Evolutionary conservation across 2,797 vertebrate genomes (phyloP).

Genomic region (Eulemur rubriventer): DNA sequence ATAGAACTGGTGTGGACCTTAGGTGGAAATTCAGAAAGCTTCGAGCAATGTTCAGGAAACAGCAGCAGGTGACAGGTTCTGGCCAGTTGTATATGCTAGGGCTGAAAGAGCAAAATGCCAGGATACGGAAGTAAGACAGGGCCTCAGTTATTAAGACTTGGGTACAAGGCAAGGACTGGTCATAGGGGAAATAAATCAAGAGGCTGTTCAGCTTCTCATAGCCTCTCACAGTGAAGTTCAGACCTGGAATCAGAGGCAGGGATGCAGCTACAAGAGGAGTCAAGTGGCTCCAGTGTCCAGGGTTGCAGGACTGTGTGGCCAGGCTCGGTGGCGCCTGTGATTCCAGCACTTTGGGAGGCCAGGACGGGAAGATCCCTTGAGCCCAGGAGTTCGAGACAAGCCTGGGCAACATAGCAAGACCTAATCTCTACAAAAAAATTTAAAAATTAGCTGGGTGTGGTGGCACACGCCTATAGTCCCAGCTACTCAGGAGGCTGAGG

Average conservation of each 20-base stretch:
- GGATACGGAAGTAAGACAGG: background rate
- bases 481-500: too few relatives aligned
- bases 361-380: too few relatives aligned
- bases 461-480: too few relatives aligned
- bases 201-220: background rate
- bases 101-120: background rate
- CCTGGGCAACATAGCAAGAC: too few relatives aligned
- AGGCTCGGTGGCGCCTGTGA: background rate
- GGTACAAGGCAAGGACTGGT: background rate
- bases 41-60: background rate
- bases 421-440: too few relatives aligned
- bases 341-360: background rate
- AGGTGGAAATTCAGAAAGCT: background rate
- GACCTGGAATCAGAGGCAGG: background rate
- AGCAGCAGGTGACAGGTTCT: background rate
- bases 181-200: background rate
- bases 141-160: background rate
- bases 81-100: background rate
- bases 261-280: background rate
- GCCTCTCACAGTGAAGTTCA: background rate
- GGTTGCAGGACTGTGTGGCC: background rate
- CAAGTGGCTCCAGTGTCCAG: too few relatives aligned
- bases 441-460: too few relatives aligned
- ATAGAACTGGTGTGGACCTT: background rate
- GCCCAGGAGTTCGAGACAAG: too few relatives aligned